These are phyloP conservation scores for Capitella teleta DNA, from an alignment of 1,140 invertebrate species.

Conservation along the genomic window DNA sequence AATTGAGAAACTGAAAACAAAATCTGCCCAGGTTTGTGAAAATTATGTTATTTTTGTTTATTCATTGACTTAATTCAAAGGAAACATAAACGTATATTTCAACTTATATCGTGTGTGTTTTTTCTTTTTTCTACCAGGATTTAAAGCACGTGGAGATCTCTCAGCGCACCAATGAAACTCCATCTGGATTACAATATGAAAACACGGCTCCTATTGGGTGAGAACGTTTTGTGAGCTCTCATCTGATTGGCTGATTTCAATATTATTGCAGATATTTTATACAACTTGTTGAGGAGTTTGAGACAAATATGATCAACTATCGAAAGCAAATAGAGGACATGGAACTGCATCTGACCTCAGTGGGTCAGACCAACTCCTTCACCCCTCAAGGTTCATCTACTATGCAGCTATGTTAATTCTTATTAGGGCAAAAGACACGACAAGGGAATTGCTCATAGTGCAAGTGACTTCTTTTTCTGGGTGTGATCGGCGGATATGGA, in stretches of 20 bases:
- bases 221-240: constrained; percentile 11
- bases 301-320: constrained; percentile 54
- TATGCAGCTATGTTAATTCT: too few relatives aligned
- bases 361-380: constrained; percentile 53
- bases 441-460: too few relatives aligned
- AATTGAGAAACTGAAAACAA: constrained; percentile 59
- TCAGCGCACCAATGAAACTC: constrained; percentile 64
- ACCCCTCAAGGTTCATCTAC: constrained; percentile 55
- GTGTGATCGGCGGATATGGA: too few relatives aligned
- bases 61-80: too few relatives aligned
- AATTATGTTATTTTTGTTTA: too few relatives aligned
- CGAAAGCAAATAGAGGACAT: constrained; percentile 62
- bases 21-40: constrained; percentile 58
- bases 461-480: too few relatives aligned
- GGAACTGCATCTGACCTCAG: constrained; percentile 59
- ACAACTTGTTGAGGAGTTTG: constrained; percentile 58
- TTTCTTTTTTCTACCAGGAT: constrained; percentile 44
- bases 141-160: constrained; percentile 66
- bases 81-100: too few relatives aligned
- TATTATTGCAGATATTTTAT: constrained; percentile 48
- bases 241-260: not conserved
- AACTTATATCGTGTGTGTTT: too few relatives aligned
- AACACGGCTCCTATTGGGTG: constrained; percentile 60
- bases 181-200: constrained; percentile 63
- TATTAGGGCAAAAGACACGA: too few relatives aligned